A percentile compares a stretch with the other conserved stretches of the same genome.
Conservation (phyloP, 2,797 vertebrate species). For the Rhabdomys pumilio region DNA sequence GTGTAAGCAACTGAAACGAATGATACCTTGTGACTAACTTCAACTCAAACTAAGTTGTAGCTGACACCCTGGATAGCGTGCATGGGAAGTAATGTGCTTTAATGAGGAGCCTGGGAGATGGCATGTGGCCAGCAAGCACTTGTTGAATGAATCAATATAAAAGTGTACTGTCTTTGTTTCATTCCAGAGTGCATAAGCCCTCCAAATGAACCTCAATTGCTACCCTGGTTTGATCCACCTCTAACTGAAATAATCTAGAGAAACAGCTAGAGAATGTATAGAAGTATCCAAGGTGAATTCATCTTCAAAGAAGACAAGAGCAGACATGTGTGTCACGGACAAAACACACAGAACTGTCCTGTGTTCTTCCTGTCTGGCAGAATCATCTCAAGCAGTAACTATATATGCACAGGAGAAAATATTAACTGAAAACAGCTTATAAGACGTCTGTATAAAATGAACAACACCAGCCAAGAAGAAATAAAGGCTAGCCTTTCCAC, state of each 20-base stretch:
- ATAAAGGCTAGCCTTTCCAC: conserved; percentile 10
- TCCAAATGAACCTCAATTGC: conserved; percentile 1
- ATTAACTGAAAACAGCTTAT: conserved; percentile 56
- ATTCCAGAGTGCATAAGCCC: not conserved
- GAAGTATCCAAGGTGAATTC: not conserved
- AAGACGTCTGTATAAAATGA: conserved; percentile 31
- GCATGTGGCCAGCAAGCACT: conserved; percentile 39
- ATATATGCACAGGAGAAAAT: conserved; percentile 59
- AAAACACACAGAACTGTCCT: conserved; percentile 44
- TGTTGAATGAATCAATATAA: conserved; percentile 45
- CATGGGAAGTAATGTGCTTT: conserved; percentile 33
- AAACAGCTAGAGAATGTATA: not conserved
- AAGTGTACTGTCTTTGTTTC: conserved; percentile 15
- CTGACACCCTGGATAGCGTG: not conserved
- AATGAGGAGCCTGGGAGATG: conserved; percentile 39
- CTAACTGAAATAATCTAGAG: not conserved
- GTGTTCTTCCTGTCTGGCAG: conserved; percentile 55
- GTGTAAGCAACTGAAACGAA: not conserved
- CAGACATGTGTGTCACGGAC: conserved; percentile 18
- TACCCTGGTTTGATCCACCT: conserved; percentile 20
- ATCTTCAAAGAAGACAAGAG: conserved; percentile 2
- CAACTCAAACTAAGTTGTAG: conserved; percentile 5
- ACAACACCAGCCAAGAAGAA: conserved; percentile 48
- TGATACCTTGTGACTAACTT: conserved; percentile 28
- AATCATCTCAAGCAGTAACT: conserved; percentile 69